phyloP scores from a whole-genome alignment of 2,113 vertebrate genomes.

The Suncus etruscus region DNA sequence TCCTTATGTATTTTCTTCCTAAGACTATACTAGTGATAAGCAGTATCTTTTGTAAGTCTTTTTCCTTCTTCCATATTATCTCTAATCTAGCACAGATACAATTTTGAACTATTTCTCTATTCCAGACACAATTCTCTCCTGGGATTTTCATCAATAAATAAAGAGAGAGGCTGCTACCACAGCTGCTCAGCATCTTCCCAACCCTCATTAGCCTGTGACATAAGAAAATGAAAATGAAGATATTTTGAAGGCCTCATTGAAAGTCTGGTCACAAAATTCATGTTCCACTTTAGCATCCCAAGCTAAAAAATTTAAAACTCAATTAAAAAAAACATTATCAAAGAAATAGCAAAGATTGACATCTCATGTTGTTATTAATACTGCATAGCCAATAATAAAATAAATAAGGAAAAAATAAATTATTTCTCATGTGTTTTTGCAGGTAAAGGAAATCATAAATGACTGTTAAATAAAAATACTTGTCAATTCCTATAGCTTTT shows the following conservation, averaged over 20 bases:
- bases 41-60: constrained; percentile 42
- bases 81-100: constrained; percentile 15
- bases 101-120: constrained; percentile 73
- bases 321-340: constrained; percentile 46
- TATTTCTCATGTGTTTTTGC: not conserved
- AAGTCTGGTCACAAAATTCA: constrained; percentile 56
- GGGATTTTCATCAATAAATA: constrained; percentile 89
- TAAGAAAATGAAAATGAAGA: constrained; percentile 39
- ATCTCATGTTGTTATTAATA: not conserved
- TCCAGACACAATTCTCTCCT: constrained; percentile 81
- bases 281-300: constrained; percentile 33
- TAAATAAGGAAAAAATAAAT: not conserved
- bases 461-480: not conserved
- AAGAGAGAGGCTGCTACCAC: constrained; percentile 84
- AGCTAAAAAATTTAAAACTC: constrained; percentile 25
- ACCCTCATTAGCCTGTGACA: constrained; percentile 79
- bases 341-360: not conserved
- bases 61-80: constrained; percentile 61
- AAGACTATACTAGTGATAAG: constrained; percentile 1
- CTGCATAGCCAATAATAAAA: not conserved
- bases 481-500: not conserved
- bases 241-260: constrained; percentile 36
- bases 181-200: constrained; percentile 84
- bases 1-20: constrained; percentile 16
- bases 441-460: constrained; percentile 17